Evolutionary conservation across 1,140 invertebrate species (phyloP), one percentile per base, ranked within the genome.

Genomic region (Meloidogyne exigua): DNA sequence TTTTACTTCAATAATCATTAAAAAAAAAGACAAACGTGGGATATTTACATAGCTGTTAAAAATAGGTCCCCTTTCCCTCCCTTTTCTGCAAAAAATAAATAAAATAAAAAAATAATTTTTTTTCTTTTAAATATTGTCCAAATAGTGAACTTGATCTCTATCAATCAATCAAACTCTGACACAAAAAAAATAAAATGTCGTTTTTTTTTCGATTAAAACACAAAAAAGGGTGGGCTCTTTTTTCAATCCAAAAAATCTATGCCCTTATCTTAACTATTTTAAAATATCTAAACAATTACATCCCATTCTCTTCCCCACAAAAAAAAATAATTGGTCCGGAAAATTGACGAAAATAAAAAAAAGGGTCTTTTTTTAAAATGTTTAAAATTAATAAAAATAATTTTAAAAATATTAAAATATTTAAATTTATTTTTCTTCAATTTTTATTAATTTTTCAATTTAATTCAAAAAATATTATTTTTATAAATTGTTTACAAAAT

Each of bases 341-440:
- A 57, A 57, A 57, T 57, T 57, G 49, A n/a, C 49, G 49, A 57
- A 57, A 57, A 57, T n/a, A 57, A 57, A 44, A 32, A 32, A 32
- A 32, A 32, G 28, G 28, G 28, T 18, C 9, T n/a, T n/a, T 57
- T n/a, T 49, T 18, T 49, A 2, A 18, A 10, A 57, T 57, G 49
- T 57, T 57, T 57, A n/a, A n/a, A 57, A n/a, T 15, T n/a, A 12
- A 57, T 28, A 57, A 57, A 57, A 5, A 57, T 28, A 15, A 23
- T 69, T 25, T 68, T 15, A 15, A 15, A 12, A 21, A 44, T 25
- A 68, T n/a, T n/a, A n/a, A 68, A 23, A 3, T 23, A 12, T 49
- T 44, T 4, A 26, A 15, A 32, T 39, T 28, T 18, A 69, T 49
- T 11, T 12, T 68, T 36, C 0, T 69, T 3, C 0, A 4, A 28